phyloP scores from a whole-genome alignment of 2,888 invertebrate genomes.

The Hirtodrosophila trivittata region DNA sequence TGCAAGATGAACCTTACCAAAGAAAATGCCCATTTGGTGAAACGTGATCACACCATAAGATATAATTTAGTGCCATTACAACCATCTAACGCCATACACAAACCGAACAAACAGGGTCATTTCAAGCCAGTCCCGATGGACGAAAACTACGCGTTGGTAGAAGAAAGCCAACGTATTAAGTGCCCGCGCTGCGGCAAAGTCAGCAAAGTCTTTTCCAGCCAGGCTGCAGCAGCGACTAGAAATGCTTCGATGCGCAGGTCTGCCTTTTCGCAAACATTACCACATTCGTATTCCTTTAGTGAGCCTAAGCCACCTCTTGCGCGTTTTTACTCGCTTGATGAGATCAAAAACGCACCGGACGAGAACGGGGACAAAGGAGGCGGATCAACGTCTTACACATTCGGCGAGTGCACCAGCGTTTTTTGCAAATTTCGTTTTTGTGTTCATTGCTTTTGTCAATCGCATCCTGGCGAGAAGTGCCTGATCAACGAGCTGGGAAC shows the following conservation, averaged over 20 bases:
- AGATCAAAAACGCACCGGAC: constrained; percentile 29
- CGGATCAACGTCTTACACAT: constrained; percentile 20
- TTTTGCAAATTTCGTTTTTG: constrained; percentile 74
- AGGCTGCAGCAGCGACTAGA: constrained; percentile 7
- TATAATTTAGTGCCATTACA: constrained; percentile 66
- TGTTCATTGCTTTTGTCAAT: constrained; percentile 66
- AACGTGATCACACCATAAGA: constrained; percentile 19
- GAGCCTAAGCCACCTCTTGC: constrained; percentile 18
- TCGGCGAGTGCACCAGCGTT: constrained; percentile 68
- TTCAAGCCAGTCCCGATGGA: constrained; percentile 32
- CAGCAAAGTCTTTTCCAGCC: constrained; percentile 58
- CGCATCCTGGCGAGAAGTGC: constrained; percentile 76
- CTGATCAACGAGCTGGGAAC: constrained; percentile 72
- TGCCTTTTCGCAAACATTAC: constrained; percentile 59
- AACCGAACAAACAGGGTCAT: constrained; percentile 42
- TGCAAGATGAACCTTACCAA: constrained; percentile 58
- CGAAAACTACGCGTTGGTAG: constrained; percentile 39
- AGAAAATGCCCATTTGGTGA: constrained; percentile 47
- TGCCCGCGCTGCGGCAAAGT: constrained; percentile 66
- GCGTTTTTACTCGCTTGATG: constrained; percentile 65
- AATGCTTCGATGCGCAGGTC: background rate
- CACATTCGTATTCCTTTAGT: constrained; percentile 24
- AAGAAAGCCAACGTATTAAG: constrained; percentile 66
- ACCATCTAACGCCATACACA: constrained; percentile 57
- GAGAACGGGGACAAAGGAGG: background rate